Base-by-base conservation (phyloP, 2,113 vertebrate genomes). In the Erythrocercus mccallii region DNA sequence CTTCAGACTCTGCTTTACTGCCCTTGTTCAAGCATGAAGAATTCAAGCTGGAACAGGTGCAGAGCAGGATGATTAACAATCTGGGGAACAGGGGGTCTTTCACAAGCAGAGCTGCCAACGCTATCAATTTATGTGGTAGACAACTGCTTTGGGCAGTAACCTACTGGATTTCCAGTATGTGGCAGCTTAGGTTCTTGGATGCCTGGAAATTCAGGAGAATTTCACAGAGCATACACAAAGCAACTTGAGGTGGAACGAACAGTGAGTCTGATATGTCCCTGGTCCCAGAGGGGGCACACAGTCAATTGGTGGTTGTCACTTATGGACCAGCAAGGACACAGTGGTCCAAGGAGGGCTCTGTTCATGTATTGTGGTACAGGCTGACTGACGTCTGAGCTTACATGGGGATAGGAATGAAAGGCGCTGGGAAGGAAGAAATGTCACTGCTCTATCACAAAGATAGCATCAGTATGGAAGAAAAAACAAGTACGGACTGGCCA, bases 21-120 rank as follows among this genome's bases (percentile, higher is more conserved):
- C 94, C 96, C 95, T 56, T 93, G 91, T 71, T 93, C 86, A 96
- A 95, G 94, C 96, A 96, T 97, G 95, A 96, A 94, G 96, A 97
- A 97, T 97, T 96, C 86, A 96, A 91, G 92, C 94, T 95, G 95
- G 86, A 97, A 97, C 96, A 97, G 96, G 95, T 97, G 96, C 96
- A 86, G 94, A 93, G 91, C 61, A 94, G 69, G 88, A 96, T 97
- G 96, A 97, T 97, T 95, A 96, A 97, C 88, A 95, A 88, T 93
- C 95, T 91, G 92, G 92, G 91, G 92, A 97, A 97, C 95, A 94
- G 94, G 88, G 91, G 78, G 91, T 51, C 92, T 94, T 96, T 97
- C 96, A 95, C 88, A 93, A 94, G 86, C 96, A 88, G 92, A 97
- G 86, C 95, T 97, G 96, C 95, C 96, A 97, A 81, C 22, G 1